These are phyloP conservation scores for Goniozus legneri DNA, from an alignment of 1,140 invertebrate species.

Conservation along the genomic window DNA sequence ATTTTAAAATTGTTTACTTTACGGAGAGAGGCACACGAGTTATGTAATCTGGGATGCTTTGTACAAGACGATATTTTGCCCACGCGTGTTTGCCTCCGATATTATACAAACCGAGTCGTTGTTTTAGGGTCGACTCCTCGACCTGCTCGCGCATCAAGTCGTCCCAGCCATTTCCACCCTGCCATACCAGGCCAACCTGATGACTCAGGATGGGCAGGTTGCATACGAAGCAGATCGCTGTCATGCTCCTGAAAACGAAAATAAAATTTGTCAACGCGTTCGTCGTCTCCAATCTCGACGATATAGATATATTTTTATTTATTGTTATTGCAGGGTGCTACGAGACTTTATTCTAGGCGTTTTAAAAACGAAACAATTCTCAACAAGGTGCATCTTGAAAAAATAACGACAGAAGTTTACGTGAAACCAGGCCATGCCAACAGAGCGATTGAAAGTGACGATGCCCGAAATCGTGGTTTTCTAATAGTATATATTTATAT, in stretches of 20 bases:
- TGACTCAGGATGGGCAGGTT: conserved; percentile 90
- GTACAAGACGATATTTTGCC: too few relatives aligned
- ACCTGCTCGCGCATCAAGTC: conserved; percentile 80
- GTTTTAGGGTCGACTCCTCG: conserved; percentile 78
- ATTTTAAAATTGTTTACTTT: too few relatives aligned
- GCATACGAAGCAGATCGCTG: conserved; percentile 92
- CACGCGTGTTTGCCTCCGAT: too few relatives aligned
- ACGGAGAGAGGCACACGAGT: too few relatives aligned
- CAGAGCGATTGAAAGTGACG: too few relatives aligned
- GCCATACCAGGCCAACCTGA: conserved; percentile 89
- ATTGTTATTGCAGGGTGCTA: background rate
- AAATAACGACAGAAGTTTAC: conserved; percentile 31
- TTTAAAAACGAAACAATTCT: too few relatives aligned
- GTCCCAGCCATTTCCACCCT: conserved; percentile 90
- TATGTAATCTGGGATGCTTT: too few relatives aligned
- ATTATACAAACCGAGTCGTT: conserved; percentile 63
- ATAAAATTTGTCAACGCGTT: conserved; percentile 9
- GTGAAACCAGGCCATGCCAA: conserved; percentile 48
- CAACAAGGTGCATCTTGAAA: conserved; percentile 36
- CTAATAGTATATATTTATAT: too few relatives aligned
- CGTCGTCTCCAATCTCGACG: background rate
- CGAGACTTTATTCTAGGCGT: conserved; percentile 7
- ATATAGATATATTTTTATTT: background rate
- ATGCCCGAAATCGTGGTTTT: conserved; percentile 21
- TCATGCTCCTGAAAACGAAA: conserved; percentile 75